Evolutionary conservation across 2,888 invertebrate species (phyloP), one percentile per base, ranked within the genome.

Genomic region (Cephus pygmeus): DNA sequence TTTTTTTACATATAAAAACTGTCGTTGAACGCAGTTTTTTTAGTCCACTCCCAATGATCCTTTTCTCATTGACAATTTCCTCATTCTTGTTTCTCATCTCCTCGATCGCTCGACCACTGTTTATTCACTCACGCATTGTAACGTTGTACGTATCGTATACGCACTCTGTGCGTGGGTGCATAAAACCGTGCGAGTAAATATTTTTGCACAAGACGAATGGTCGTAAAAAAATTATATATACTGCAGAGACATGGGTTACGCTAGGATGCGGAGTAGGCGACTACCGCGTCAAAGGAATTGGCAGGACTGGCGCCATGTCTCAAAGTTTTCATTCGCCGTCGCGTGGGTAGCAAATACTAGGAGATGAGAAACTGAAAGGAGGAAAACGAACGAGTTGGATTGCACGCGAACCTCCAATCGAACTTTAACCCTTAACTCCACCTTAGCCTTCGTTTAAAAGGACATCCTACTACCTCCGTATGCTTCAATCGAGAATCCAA

Each of bases 401-500:
- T 23, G 40, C 40, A 56, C 40, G 40, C 23, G 40, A 56, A 56
- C 9, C 9, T 56, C 23, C 40, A 56, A 56, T 56, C 40, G 56
- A 56, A 56, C 23, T 56, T 56, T 56, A 56, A 56, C 56, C 56
- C 9, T 23, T 56, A 56, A 56, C 23, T 23, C 23, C 56, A 23
- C 23, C 23, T 56, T 23, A 23, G 23, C 23, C 71, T 2, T 71
- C 30, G 71, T 71, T 6, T 11, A 30, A 71, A 15, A 33, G 71
- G 23, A 71, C 71, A 71, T 71, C 12, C 71, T 71, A n/a, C 15
- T 71, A 3, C 71, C 23, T 31, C 15, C 71, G 12, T 33, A 30
- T 15, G 0, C 71, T 31, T 31, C 30, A 71, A 71, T 71, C 76
- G 75, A 75, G 71, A 77, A 76, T 75, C 76, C 73, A 40, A 77